phyloP scores from a whole-genome alignment of 2,113 vertebrate species.

The Corvus moneduloides region DNA sequence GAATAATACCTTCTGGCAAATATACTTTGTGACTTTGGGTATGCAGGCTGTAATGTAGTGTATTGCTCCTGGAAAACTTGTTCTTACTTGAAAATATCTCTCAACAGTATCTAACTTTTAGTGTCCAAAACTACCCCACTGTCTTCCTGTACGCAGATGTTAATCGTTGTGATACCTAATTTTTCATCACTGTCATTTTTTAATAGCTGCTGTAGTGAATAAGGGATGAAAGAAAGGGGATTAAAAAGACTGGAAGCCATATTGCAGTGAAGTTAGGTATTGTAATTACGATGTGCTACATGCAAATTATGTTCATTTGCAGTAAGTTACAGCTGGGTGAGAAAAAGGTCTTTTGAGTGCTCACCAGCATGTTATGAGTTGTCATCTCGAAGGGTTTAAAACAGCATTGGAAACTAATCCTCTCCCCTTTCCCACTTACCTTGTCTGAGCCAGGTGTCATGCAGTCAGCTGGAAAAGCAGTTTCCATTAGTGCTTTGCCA shows the following conservation, averaged over 20 bases:
- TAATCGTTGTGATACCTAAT: not conserved
- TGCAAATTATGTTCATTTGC: not conserved
- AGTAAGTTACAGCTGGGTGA: not conserved
- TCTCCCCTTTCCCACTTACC: not conserved
- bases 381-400: not conserved
- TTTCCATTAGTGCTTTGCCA: slow-evolving; percentile 17
- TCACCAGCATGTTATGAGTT: not conserved
- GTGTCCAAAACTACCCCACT: not conserved
- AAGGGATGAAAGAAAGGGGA: not conserved
- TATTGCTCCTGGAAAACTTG: not conserved
- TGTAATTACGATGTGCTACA: not conserved
- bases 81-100: not conserved
- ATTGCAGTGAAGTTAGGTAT: not conserved
- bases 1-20: not conserved
- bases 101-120: not conserved
- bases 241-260: not conserved
- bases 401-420: not conserved
- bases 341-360: not conserved
- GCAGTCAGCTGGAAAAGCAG: slow-evolving; percentile 35
- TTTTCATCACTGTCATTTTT: not conserved
- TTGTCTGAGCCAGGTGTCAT: slow-evolving; percentile 18
- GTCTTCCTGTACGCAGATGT: not conserved
- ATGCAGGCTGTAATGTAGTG: not conserved
- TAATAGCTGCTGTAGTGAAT: not conserved
- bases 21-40: not conserved